phyloP scores from a whole-genome alignment of 2,797 vertebrate species.

The Glossophaga mutica region DNA sequence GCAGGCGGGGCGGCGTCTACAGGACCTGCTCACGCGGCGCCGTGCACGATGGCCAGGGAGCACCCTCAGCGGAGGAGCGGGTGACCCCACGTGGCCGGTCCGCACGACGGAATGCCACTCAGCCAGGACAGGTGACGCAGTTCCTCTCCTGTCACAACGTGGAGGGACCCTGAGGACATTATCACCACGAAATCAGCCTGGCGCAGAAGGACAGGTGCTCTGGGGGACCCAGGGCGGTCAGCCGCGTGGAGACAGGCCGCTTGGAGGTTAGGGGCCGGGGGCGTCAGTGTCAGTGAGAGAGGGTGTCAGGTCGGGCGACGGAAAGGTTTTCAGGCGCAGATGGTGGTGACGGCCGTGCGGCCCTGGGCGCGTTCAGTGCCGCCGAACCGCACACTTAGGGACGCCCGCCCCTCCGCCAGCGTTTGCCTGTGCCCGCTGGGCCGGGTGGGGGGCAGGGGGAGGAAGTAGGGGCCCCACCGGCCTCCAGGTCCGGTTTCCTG shows the following conservation, averaged over 20 bases:
- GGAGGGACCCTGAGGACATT: accelerated
- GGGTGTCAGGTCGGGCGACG: accelerated
- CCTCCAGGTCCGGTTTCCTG: accelerated
- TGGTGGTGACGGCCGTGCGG: accelerated
- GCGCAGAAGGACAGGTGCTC: accelerated
- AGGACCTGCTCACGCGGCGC: accelerated
- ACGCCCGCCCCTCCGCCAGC: accelerated
- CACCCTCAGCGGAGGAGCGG: accelerated
- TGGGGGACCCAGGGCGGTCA: accelerated
- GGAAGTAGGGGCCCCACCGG: not conserved
- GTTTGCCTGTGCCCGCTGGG: not conserved
- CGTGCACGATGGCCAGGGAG: accelerated
- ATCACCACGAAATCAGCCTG: accelerated
- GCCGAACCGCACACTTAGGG: accelerated
- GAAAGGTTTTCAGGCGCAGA: accelerated
- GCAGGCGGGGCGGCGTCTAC: not conserved
- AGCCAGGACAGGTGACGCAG: accelerated
- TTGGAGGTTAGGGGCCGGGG: accelerated
- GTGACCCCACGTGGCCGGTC: accelerated
- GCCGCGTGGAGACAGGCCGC: accelerated
- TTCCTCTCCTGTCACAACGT: accelerated
- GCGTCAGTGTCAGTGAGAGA: accelerated
- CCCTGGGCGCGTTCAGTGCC: accelerated
- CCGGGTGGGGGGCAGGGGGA: not conserved
- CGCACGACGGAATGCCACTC: accelerated